Base-by-base conservation (phyloP, 1,140 invertebrate genomes). In the Onthophagus taurus region DNA sequence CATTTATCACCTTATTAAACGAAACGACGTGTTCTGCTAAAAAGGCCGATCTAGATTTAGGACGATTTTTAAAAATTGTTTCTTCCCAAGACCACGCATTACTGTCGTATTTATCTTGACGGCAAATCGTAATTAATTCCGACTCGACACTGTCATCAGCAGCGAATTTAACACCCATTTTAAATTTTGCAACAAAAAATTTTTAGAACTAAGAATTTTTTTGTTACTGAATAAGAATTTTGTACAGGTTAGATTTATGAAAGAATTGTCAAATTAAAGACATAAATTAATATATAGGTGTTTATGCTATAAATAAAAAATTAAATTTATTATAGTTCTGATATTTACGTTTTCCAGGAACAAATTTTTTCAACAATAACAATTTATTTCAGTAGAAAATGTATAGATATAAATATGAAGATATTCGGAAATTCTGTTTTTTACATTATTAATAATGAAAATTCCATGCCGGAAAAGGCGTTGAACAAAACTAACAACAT, bases 51-150 rank as follows among this genome's bases (percentile, higher is more conserved):
- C 33, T 42, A 14, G 23, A 38, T 30, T 37, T 19, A 2, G 31
- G 23, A 20, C 49, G 49, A 19, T 46, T 35, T 44, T 42, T 44
- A 21, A 53, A 45, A 3, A 44, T 14, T 4, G 31, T 37, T 33
- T 57, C 52, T 13, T 49, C 44, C 4, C 30, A 11, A 3, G 50
- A 44, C 55, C 55, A 57, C 24, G 20, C 16, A n/a, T 41, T 37
- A 12, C 5, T n/a, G 8, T 35, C 12, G 44, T 47, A 52, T 5
- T 42, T 38, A 21, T 35, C 30, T 19, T 31, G 17, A 14, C 37
- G 37, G 4, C 31, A 23, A 19, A 19, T 14, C 19, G 16, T 19
- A 3, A 42, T 16, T 4, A 17, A 1, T 1, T 29, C 29, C 9
- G 31, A 34, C 7, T 42, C 11, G 13, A 11, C 16, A 14, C 11